phyloP scores from a whole-genome alignment of 2,888 invertebrate species.

The Eupithecia exiguata region DNA sequence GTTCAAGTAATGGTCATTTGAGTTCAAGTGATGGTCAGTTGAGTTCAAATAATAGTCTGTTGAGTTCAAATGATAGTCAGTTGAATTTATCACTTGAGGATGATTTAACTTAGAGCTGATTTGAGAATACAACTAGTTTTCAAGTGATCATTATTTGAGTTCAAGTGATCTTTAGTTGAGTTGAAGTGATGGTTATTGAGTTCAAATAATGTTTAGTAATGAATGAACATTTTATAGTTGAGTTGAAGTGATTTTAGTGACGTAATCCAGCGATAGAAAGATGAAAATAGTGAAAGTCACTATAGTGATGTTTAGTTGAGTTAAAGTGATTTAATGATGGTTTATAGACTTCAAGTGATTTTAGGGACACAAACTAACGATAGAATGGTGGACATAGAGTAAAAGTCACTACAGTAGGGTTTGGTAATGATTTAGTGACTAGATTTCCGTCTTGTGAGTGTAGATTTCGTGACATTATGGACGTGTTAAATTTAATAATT shows the following conservation, averaged over 20 bases:
- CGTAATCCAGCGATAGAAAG: too few species aligned
- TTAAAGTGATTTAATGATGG: not conserved
- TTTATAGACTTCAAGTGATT: not conserved
- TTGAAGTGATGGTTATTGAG: not conserved
- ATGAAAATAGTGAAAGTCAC: not conserved
- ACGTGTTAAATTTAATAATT: not conserved
- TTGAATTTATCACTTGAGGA: not conserved
- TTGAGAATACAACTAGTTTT: too few species aligned
- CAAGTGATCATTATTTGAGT: not conserved
- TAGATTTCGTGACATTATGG: not conserved
- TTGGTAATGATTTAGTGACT: not conserved
- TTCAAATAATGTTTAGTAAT: not conserved
- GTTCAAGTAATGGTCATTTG: not conserved
- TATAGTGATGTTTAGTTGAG: not conserved
- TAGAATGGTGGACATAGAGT: not conserved
- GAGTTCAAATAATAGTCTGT: not conserved
- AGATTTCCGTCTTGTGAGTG: not conserved
- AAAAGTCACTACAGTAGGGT: not conserved
- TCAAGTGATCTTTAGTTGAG: constrained; percentile 2
- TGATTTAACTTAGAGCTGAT: too few species aligned
- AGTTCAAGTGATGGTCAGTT: not conserved
- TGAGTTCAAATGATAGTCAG: not conserved
- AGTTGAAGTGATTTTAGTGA: not conserved
- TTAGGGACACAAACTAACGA: not conserved
- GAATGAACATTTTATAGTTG: not conserved